These are phyloP conservation scores for Myrmecobius fasciatus DNA, from an alignment of 2,113 vertebrate species.

Conservation along the genomic window DNA sequence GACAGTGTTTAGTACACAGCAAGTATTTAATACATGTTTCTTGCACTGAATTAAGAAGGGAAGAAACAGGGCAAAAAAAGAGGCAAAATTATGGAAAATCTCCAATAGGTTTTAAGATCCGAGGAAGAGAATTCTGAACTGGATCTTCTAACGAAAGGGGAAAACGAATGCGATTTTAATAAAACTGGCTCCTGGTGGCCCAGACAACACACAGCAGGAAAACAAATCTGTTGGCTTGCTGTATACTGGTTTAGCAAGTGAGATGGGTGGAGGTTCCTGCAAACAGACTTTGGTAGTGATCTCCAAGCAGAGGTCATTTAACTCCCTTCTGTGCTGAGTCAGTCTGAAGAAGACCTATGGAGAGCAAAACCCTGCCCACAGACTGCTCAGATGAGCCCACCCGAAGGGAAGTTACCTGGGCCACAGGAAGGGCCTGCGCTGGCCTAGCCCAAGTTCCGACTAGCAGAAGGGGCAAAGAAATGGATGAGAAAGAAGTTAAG, in stretches of 20 bases:
- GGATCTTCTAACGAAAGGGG: constrained; percentile 50
- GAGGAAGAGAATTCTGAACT: constrained; percentile 59
- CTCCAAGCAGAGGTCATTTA: constrained; percentile 12
- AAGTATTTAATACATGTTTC: background rate
- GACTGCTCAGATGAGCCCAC: constrained; percentile 13
- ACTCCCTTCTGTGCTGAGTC: constrained; percentile 41
- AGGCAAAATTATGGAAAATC: constrained; percentile 64
- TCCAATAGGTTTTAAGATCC: constrained; percentile 58
- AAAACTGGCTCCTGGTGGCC: constrained; percentile 38
- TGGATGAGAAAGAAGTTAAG: background rate
- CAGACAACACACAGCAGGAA: constrained; percentile 36
- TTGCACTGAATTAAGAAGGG: constrained; percentile 33
- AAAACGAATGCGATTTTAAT: constrained; percentile 53
- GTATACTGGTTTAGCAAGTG: constrained; percentile 44
- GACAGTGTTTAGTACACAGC: background rate
- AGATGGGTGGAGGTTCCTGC: constrained; percentile 27
- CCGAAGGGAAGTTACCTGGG: background rate
- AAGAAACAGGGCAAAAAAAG: constrained; percentile 53
- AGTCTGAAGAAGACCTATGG: constrained; percentile 35
- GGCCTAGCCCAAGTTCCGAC: background rate
- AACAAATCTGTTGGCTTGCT: constrained; percentile 19
- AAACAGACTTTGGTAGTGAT: constrained; percentile 38
- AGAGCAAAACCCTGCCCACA: background rate
- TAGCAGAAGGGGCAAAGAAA: background rate
- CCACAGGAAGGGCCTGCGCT: constrained; percentile 9